These are phyloP conservation scores for Cepaea hortensis DNA, from an alignment of 2,888 invertebrate species.

Conservation along the genomic window DNA sequence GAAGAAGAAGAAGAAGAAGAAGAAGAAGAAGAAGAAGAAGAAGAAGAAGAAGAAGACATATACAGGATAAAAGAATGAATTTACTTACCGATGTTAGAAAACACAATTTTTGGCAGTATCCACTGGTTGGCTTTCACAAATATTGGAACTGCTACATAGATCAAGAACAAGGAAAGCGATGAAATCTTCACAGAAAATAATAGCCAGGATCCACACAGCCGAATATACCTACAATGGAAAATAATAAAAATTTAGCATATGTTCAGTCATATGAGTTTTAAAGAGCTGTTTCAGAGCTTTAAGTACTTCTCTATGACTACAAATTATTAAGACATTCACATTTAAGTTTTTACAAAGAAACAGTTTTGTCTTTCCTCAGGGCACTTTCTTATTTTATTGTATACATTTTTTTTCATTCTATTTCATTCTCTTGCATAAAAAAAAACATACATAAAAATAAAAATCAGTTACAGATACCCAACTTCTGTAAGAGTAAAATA, in stretches of 20 bases:
- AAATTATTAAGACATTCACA: not conserved
- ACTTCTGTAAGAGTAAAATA: no score
- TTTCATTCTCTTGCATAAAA: no score
- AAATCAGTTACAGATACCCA: no score
- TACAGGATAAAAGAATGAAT: no score
- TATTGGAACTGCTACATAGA: conserved; percentile 68
- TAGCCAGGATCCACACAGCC: conserved; percentile 15
- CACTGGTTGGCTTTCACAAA: conserved; percentile 71
- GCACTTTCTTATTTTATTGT: no score
- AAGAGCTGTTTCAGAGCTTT: not conserved
- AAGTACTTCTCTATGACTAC: not conserved
- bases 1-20: no score
- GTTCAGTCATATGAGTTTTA: not conserved
- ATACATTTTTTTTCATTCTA: no score
- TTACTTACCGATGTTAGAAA: conserved; percentile 68
- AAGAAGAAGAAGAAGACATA: no score
- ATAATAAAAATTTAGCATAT: not conserved
- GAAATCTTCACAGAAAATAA: conserved; percentile 54
- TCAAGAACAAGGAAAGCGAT: conserved; percentile 56
- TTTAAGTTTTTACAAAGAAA: no score
- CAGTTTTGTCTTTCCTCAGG: no score
- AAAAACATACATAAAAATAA: no score
- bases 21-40: no score
- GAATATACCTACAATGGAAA: conserved; percentile 15
- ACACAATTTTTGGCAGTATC: conserved; percentile 77